Evolutionary conservation across 2,888 invertebrate species (phyloP).

Genomic region (Drosophila kanekoi): DNA sequence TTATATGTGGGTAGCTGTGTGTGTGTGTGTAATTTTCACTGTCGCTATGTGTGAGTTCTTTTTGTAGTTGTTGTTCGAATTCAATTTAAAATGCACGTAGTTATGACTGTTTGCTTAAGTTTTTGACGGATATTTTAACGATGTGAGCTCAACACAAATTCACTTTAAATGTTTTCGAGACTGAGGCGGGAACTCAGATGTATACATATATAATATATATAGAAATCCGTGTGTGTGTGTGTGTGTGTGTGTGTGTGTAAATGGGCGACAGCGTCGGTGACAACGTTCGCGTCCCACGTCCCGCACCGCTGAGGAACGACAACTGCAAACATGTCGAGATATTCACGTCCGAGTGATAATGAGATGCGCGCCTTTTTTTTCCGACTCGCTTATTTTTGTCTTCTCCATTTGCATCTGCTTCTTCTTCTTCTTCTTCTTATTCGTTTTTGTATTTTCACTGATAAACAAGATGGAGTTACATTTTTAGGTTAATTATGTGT

Average conservation of each 20-base stretch:
- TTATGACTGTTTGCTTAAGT: conserved; percentile 82
- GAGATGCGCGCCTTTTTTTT: conserved; percentile 82
- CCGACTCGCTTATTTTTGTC: conserved; percentile 54
- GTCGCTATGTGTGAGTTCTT: conserved; percentile 55
- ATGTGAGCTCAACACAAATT: conserved; percentile 81
- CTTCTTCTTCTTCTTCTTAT: conserved; percentile 29
- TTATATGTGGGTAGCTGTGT: conserved; percentile 35
- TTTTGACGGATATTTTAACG: conserved; percentile 83
- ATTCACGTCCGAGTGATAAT: conserved; percentile 84
- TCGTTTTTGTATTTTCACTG: conserved; percentile 72
- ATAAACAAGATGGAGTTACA: conserved; percentile 82
- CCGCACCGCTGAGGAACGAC: conserved; percentile 67
- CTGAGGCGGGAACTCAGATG: conserved; percentile 17
- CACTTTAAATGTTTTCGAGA: conserved; percentile 76
- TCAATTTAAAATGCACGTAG: conserved; percentile 81
- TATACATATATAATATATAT: conserved; percentile 8
- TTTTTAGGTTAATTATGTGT: conserved; percentile 84
- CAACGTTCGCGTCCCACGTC: conserved; percentile 50
- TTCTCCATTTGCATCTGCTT: conserved; percentile 36
- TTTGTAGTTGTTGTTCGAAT: conserved; percentile 69
- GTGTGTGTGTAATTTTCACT: conserved; percentile 74
- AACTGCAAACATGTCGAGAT: conserved; percentile 77
- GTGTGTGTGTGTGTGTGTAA: conserved; percentile 34
- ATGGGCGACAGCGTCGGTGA: conserved; percentile 57
- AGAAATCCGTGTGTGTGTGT: conserved; percentile 5